phyloP scores from a whole-genome alignment of 1,140 invertebrate genomes.

The Dinothrombium tinctorium region DNA sequence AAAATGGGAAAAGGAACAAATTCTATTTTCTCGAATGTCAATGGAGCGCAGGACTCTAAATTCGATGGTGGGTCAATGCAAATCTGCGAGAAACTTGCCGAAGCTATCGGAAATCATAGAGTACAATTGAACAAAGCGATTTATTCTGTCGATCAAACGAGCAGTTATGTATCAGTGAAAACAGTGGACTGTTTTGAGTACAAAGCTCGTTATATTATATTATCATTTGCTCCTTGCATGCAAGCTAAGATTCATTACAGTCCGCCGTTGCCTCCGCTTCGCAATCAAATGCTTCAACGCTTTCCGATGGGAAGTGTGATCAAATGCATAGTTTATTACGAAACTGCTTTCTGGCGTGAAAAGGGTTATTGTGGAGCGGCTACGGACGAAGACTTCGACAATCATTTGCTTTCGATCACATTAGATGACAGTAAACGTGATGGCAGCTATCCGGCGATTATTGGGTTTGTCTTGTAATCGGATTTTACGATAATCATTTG shows the following conservation, averaged over 20 bases:
- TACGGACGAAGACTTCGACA: too few species aligned
- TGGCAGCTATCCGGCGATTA: conserved; percentile 19
- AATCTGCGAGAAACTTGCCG: conserved; percentile 19
- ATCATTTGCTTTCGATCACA: too few species aligned
- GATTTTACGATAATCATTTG: too few species aligned
- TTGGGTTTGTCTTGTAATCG: conserved; percentile 16
- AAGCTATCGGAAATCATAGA: conserved; percentile 16
- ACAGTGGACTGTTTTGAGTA: too few species aligned
- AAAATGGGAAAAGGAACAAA: too few species aligned
- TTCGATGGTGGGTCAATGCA: conserved; percentile 22
- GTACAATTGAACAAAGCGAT: conserved; percentile 13
- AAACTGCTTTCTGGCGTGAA: conserved; percentile 20
- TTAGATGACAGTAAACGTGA: conserved; percentile 22
- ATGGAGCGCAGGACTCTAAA: conserved; percentile 23
- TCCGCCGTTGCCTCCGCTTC: conserved; percentile 18
- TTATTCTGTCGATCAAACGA: too few species aligned
- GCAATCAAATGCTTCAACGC: conserved; percentile 21
- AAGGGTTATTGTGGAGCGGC: conserved; percentile 15
- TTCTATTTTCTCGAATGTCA: too few species aligned
- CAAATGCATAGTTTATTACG: conserved; percentile 22
- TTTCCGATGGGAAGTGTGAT: conserved; percentile 22
- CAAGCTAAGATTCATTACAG: conserved; percentile 21
- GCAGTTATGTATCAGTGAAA: too few species aligned
- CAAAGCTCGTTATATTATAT: conserved; percentile 18
- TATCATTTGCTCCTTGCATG: conserved; percentile 19